Evolutionary conservation across 2,113 vertebrate genomes (phyloP).

Genomic region (Stercorarius parasiticus): DNA sequence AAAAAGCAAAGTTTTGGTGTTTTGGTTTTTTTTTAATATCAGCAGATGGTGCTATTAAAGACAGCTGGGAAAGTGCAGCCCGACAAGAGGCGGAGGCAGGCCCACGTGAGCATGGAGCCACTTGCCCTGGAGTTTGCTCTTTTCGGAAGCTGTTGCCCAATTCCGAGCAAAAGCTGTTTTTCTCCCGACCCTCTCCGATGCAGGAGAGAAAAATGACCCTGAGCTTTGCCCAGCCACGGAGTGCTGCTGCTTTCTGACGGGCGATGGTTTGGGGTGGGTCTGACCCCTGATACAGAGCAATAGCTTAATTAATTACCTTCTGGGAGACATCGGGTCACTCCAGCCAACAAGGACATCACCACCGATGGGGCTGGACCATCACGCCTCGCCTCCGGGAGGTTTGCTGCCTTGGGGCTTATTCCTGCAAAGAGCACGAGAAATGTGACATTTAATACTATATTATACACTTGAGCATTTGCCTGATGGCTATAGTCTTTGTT

Average conservation of each 20-base stretch:
- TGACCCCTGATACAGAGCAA: neutral
- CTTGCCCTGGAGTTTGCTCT: neutral
- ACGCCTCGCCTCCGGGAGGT: neutral
- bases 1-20: neutral
- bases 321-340: too few species aligned
- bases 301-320: neutral
- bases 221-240: neutral
- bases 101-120: rapidly evolving
- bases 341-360: neutral
- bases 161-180: neutral
- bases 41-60: neutral
- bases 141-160: neutral
- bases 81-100: rapidly evolving
- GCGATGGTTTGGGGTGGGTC: neutral
- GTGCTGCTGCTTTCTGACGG: neutral
- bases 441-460: rapidly evolving
- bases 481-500: neutral
- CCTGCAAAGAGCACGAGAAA: neutral
- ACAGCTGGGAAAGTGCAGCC: neutral
- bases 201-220: neutral
- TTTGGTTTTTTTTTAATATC: neutral
- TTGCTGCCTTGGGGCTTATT: neutral
- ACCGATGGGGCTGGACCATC: neutral
- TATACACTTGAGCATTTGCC: neutral
- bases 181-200: neutral